Evolutionary conservation across 1,140 invertebrate genomes (phyloP).

Genomic region (Pararge aegeria): DNA sequence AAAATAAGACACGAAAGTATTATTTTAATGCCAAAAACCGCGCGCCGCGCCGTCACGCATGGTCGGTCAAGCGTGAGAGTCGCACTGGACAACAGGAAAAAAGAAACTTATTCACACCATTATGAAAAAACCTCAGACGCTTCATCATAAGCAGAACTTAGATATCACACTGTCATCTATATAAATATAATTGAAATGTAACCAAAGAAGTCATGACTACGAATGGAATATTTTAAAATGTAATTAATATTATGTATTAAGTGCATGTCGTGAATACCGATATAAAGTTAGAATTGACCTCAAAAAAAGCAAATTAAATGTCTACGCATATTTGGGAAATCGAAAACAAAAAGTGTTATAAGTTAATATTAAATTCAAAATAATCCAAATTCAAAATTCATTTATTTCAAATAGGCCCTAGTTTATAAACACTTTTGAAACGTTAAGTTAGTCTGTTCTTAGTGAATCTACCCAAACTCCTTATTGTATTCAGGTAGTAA

Average conservation of each 20-base stretch:
- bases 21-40: slow-evolving; percentile 22
- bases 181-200: not conserved
- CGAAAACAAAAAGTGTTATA: too few species aligned
- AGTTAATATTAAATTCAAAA: too few species aligned
- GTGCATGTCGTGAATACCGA: too few species aligned
- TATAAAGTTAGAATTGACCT: too few species aligned
- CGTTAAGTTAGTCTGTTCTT: too few species aligned
- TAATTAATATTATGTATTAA: not conserved
- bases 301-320: too few species aligned
- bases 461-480: too few species aligned
- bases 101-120: slow-evolving; percentile 23
- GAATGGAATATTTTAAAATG: not conserved
- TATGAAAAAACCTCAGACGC: slow-evolving; percentile 26
- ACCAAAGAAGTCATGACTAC: not conserved
- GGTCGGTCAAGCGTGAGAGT: slow-evolving; percentile 2
- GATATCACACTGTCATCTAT: not conserved
- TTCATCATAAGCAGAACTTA: slow-evolving; percentile 1
- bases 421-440: too few species aligned
- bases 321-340: too few species aligned
- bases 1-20: slow-evolving; percentile 25
- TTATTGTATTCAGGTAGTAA: too few species aligned
- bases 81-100: slow-evolving; percentile 2
- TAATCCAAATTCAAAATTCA: too few species aligned
- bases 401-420: too few species aligned
- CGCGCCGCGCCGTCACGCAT: slow-evolving; percentile 31